Percentiles rank a stretch among this genome's conserved stretches.
These are phyloP conservation scores for Melinopterus prodromus DNA, from an alignment of 2,888 invertebrate species.

Conservation along the genomic window DNA sequence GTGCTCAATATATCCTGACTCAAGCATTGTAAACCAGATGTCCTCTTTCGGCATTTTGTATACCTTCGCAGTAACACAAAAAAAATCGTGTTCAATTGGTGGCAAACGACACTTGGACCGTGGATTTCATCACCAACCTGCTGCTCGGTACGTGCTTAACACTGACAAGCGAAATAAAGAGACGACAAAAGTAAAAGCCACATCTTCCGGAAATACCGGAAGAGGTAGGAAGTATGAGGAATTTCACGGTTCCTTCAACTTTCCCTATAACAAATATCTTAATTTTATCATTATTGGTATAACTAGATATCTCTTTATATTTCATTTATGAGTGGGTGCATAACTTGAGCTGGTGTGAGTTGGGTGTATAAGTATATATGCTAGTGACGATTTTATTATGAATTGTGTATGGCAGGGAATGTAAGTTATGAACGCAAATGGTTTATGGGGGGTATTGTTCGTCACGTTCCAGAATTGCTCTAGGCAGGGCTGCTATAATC, in stretches of 20 bases:
- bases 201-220: not conserved
- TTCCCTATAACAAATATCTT: not conserved
- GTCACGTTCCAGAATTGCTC: not conserved
- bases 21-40: not conserved
- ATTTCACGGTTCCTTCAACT: not conserved
- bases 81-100: not conserved
- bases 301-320: no score
- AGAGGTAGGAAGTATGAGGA: not conserved
- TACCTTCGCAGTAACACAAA: not conserved
- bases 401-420: not conserved
- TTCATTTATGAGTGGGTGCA: no score
- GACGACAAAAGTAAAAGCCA: conserved; percentile 4
- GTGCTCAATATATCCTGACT: not conserved
- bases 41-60: not conserved
- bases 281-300: no score
- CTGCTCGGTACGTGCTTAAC: not conserved
- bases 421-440: not conserved
- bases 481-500: not conserved
- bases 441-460: not conserved
- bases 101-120: not conserved
- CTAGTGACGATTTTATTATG: not conserved
- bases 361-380: not conserved
- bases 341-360: not conserved
- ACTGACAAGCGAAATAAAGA: not conserved
- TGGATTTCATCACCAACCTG: not conserved